Evolutionary conservation across 2,888 invertebrate species (phyloP), one percentile per base, ranked within the genome.

Genomic region (Temnothorax unifasciatus): DNA sequence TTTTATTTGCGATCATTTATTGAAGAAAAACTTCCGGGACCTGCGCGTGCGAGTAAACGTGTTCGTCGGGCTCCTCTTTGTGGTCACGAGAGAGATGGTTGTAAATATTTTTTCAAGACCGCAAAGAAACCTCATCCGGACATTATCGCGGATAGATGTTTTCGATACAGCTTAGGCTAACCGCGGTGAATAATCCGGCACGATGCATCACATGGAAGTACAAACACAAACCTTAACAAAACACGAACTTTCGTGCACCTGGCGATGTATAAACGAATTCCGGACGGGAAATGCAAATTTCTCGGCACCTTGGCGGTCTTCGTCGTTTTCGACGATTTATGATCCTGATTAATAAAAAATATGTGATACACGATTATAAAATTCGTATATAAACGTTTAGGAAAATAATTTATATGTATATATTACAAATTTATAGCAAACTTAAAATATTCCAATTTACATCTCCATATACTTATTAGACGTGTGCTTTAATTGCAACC

Each of bases 221-320:
- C 61, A 74, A 85, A 74, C 38, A 21, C 34, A 69, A 63, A 59
- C 57, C 52, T 52, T 13, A 82, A 34, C 44, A 85, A 82, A 81
- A 57, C 54, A 79, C 11, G 71, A 69, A 66, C 47, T 73, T 66
- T 82, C 13, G 77, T 50, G 66, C 89, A 89, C 83, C 89, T 89
- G 86, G 86, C 86, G 83, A 77, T 83, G 61, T 68, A 83, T 68
- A 89, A 89, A 89, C 76, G 82, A 86, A 89, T 74, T 74, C 41
- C 34, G 59, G 71, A 63, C 50, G 69, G 69, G 76, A 84, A 89
- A 88, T 88, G 86, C 85, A 89, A 87, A 89, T 88, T 66, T 74
- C 59, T 85, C 63, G 71, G 61, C 50, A 79, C 3, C 5, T 25
- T 18, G 50, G 2, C 34, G 13, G 3, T 50, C 6, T 41, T 11